Evolutionary conservation across 1,140 invertebrate species (phyloP).

Genomic region (Luehdorfia chinensis): DNA sequence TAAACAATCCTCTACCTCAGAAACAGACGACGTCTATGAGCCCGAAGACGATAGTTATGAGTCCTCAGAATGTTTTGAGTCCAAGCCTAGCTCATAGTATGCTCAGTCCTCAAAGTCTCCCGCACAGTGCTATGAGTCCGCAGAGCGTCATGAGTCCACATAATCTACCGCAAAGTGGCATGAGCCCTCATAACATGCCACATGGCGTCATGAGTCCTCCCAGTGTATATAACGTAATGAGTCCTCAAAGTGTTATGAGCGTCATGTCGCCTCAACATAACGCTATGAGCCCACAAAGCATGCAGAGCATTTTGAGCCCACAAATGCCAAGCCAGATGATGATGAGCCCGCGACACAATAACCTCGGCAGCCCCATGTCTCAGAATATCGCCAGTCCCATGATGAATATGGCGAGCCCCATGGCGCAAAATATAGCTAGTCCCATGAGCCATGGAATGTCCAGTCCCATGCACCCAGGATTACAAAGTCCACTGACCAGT

Average conservation of each 20-base stretch:
- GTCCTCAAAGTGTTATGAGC: constrained; percentile 66
- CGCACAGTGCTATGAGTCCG: constrained; percentile 67
- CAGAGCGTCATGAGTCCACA: constrained; percentile 64
- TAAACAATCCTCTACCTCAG: constrained; percentile 55
- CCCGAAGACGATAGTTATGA: constrained; percentile 60
- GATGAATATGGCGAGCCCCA: constrained; percentile 63
- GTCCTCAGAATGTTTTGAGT: constrained; percentile 55
- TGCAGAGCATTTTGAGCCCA: constrained; percentile 69
- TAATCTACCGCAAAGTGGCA: constrained; percentile 42
- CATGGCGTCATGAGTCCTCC: constrained; percentile 68
- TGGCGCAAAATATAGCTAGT: constrained; percentile 60
- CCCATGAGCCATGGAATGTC: constrained; percentile 68
- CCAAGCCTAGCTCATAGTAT: constrained; percentile 53
- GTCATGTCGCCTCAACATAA: constrained; percentile 73
- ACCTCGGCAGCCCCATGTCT: constrained; percentile 63
- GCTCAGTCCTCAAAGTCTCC: constrained; percentile 59
- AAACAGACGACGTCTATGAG: constrained; percentile 51
- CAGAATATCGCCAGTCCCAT: constrained; percentile 65
- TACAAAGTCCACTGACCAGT: constrained; percentile 60
- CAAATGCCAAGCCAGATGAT: constrained; percentile 67
- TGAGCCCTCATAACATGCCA: constrained; percentile 66
- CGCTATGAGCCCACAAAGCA: constrained; percentile 68
- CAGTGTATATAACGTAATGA: constrained; percentile 69
- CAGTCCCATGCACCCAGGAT: constrained; percentile 66
- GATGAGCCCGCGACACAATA: constrained; percentile 67